Base-by-base conservation (phyloP, 2,888 invertebrate genomes). In the Scrobipalpa atriplicella region DNA sequence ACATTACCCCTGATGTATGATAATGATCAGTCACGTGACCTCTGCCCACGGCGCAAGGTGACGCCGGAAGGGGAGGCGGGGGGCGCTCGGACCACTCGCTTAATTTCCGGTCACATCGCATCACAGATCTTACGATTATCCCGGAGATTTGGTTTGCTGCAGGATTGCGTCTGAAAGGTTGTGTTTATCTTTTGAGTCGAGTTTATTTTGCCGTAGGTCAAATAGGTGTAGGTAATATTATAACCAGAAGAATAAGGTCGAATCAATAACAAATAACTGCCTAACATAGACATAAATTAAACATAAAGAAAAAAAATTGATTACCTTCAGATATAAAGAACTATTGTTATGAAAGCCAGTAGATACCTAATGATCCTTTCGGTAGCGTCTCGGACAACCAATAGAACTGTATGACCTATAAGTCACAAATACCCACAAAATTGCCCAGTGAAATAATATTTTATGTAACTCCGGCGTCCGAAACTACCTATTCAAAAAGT, bases 71-170 rank as follows among this genome's bases (percentile, higher is more conserved):
- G 86, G 87, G 85, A 82, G 66, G 81, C 80, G 81, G 78, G 77
- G 77, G 80, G 77, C 71, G 75, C 74, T 70, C 74, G 73, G 72
- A 75, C 78, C 81, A 82, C 80, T 86, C 86, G 86, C 89, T 90
- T 90, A 90, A 90, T 91, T 90, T 91, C 90, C 90, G 90, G 90
- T 89, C 84, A 82, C 81, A 79, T 65, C 65, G 81, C 82, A 75
- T 78, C 78, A 77, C 82, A 84, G 89, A 89, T 90, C 86, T 85
- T 69, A 71, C 73, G 79, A 79, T 69, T 77, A 77, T 76, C 73
- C 75, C 67, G 64, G 41, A 63, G 66, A 66, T 62, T 51, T 66
- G 69, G 64, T 70, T 66, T 70, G 66, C 54, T 64, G 60, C 58
- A 67, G 64, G 67, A 36, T 36, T 58, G 38, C 38, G 58, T 58